Evolutionary conservation across 2,797 vertebrate genomes (phyloP), one percentile per base, ranked within the genome.

Genomic region (Knipowitschia caucasica): DNA sequence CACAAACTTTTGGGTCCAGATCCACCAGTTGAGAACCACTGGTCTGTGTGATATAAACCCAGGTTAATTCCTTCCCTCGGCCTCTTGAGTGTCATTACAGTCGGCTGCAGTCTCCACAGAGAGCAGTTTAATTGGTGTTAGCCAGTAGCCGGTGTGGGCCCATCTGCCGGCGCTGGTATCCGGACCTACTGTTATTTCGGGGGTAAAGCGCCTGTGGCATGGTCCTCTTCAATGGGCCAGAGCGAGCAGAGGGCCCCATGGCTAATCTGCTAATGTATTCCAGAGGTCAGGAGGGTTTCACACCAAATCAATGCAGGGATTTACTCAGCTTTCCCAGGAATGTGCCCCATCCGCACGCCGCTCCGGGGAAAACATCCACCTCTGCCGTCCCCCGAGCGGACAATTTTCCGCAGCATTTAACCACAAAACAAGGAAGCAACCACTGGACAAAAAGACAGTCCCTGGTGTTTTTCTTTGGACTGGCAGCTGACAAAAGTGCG

Each of bases 231-330:
- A 82, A 82, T 73, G 57, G 78, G 56, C 59, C 24, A 59, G 64
- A 35, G 67, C 82, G 73, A 49, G 78, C 75, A 56, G 62, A 80
- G 29, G 67, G 82, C 75, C 84, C 80, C 73, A 49, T 72, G 74
- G 77, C 72, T 91, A 92, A 91, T 91, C 89, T 89, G 83, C 78
- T 92, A 90, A 92, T 91, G 87, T 90, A 88, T 90, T 89, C 84
- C 79, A 79, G 79, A 83, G 90, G 89, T 92, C 89, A 91, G 86
- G 73, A 87, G 84, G 87, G 82, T 86, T 85, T 87, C 64, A 67
- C 73, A 82, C 80, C 78, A 81, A 87, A 90, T 91, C 89, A 91
- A 87, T 90, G 85, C 82, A 77, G 83, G 89, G 89, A 91, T 90
- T 91, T 90, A 88, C 78, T 80, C 80, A 87, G 89, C 88, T 89